These are phyloP conservation scores for Prosapia bicincta DNA, from an alignment of 2,888 invertebrate species.

Conservation along the genomic window DNA sequence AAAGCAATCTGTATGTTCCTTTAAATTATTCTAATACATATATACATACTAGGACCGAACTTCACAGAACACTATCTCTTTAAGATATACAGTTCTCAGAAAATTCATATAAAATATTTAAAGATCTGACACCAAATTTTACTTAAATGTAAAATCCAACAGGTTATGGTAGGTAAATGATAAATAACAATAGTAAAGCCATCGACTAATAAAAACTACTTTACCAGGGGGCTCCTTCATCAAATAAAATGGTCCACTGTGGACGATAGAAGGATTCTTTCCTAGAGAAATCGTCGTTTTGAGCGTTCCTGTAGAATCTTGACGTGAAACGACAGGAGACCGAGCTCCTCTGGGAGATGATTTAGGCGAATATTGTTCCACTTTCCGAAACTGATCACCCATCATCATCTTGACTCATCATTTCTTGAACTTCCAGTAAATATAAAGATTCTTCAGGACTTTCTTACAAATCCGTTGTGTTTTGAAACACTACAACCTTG, in stretches of 20 bases:
- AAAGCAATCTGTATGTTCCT: too few species aligned
- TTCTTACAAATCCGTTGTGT: slow-evolving; percentile 8
- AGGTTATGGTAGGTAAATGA: too few species aligned
- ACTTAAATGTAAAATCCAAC: too few species aligned
- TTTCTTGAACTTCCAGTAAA: slow-evolving; percentile 30
- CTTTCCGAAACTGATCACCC: slow-evolving; percentile 89
- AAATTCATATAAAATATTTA: too few species aligned
- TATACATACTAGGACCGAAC: too few species aligned
- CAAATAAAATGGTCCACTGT: slow-evolving; percentile 96
- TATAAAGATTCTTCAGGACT: slow-evolving; percentile 13
- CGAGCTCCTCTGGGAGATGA: slow-evolving; percentile 90
- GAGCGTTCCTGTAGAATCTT: slow-evolving; percentile 95
- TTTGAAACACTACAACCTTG: slow-evolving; percentile 5
- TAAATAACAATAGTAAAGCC: too few species aligned
- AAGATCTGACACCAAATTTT: too few species aligned
- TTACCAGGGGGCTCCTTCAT: slow-evolving; percentile 94
- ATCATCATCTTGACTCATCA: slow-evolving; percentile 58
- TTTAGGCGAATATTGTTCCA: slow-evolving; percentile 93
- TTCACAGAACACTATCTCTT: too few species aligned
- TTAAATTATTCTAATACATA: too few species aligned
- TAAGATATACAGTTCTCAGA: too few species aligned
- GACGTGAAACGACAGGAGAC: slow-evolving; percentile 92
- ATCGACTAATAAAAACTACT: too few species aligned
- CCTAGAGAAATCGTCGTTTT: slow-evolving; percentile 97
- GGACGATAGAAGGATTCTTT: slow-evolving; percentile 95